A percentile compares a stretch with the other conserved stretches of the same genome.
These are phyloP conservation scores for Plectropomus leopardus DNA, from an alignment of 2,113 vertebrate species.

Conservation along the genomic window DNA sequence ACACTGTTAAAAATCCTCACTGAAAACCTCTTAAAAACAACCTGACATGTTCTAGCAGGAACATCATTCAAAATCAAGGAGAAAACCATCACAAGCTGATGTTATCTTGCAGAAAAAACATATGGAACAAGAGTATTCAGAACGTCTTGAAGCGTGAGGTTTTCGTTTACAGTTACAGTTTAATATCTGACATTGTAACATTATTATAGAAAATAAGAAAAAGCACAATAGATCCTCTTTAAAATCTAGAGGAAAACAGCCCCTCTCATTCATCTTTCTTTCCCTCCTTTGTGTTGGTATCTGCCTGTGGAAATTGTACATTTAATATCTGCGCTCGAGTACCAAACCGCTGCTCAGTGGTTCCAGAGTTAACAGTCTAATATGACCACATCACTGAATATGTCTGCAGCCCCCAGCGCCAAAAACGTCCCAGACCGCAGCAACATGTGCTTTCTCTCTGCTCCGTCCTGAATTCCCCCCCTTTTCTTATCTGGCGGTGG, in stretches of 20 bases:
- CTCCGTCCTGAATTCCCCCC: background rate
- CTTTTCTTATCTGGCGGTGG: conserved; percentile 6
- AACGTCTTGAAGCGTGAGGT: no score
- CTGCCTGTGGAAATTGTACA: conserved; percentile 17
- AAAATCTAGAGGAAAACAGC: conserved; percentile 1
- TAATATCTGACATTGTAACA: no score
- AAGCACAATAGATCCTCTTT: no score
- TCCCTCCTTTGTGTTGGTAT: conserved; percentile 29
- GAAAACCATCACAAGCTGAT: no score
- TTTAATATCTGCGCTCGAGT: conserved; percentile 37
- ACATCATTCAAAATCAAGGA: no score
- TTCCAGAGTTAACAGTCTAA: conserved; percentile 25
- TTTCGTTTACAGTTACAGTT: no score
- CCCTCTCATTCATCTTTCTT: background rate
- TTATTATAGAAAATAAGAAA: no score
- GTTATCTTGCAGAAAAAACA: no score
- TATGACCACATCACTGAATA: conserved; percentile 50
- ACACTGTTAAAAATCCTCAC: no score
- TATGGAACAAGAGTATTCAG: no score
- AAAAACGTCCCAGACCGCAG: conserved; percentile 20
- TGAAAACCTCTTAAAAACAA: no score
- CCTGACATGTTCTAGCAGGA: no score
- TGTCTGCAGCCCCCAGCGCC: conserved; percentile 22
- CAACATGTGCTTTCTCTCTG: conserved; percentile 23
- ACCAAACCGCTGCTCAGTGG: conserved; percentile 10